Conservation (phyloP, 2,113 vertebrate species). For the Motacilla alba region DNA sequence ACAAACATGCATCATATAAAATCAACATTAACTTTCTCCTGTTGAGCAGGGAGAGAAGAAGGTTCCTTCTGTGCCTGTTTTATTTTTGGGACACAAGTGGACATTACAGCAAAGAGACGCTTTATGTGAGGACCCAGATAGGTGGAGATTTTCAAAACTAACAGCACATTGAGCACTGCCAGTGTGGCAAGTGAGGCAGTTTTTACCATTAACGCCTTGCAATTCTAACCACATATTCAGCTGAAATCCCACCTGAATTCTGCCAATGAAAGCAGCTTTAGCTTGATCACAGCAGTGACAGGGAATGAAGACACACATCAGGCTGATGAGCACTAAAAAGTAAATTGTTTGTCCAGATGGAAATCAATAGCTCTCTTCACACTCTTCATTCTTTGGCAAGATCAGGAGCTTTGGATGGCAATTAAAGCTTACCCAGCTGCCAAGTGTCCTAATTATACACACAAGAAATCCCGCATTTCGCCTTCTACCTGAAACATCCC, state of each 20-base stretch:
- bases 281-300: not conserved
- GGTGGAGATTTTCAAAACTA: not conserved
- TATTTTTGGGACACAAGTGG: not conserved
- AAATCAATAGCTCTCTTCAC: constrained; percentile 42
- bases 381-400: constrained; percentile 24
- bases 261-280: not conserved
- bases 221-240: not conserved
- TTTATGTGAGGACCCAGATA: not conserved
- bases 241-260: constrained; percentile 4
- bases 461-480: not conserved
- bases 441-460: constrained; percentile 11
- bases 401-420: not conserved
- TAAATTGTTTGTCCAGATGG: constrained; percentile 46
- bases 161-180: not conserved
- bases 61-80: not conserved
- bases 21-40: not conserved
- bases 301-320: constrained; percentile 23
- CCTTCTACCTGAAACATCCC: constrained; percentile 28
- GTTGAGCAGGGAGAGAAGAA: not conserved
- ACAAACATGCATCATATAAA: not conserved
- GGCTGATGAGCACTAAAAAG: constrained; percentile 30
- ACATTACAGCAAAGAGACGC: not conserved
- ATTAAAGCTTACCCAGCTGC: constrained; percentile 45
- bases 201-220: not conserved
- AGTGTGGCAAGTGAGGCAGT: not conserved